phyloP scores from a whole-genome alignment of 1,140 invertebrate genomes.

The Drosophila teissieri region DNA sequence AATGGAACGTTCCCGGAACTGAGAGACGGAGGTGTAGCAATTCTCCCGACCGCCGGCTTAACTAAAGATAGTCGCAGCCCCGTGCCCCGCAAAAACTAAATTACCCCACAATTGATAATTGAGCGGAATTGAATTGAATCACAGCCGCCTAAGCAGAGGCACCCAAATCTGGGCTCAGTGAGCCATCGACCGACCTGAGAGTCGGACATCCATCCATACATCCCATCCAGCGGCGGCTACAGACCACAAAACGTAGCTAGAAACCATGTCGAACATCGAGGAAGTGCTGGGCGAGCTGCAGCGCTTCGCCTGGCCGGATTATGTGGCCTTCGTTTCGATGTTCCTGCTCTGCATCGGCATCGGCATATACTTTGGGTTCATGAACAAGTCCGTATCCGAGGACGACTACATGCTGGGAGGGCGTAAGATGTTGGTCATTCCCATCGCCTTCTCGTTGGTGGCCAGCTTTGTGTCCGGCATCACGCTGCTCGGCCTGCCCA shows the following conservation, averaged over 20 bases:
- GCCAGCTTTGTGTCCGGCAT: constrained; percentile 95
- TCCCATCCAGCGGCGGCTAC: constrained; percentile 1
- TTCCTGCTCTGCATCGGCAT: constrained; percentile 86
- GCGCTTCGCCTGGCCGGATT: constrained; percentile 85
- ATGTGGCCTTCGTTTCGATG: constrained; percentile 86
- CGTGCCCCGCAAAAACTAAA: constrained; percentile 60
- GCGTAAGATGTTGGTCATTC: constrained; percentile 86
- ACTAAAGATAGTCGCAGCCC: constrained; percentile 61
- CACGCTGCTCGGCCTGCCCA: constrained; percentile 94
- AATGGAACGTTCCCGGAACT: constrained; percentile 41
- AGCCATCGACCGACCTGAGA: constrained; percentile 41
- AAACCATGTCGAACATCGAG: constrained; percentile 85
- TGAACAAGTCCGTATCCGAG: constrained; percentile 86
- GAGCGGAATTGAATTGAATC: constrained; percentile 77
- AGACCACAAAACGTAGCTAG: constrained; percentile 1
- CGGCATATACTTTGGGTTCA: constrained; percentile 87
- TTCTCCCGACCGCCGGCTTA: constrained; percentile 51
- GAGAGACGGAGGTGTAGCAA: constrained; percentile 48
- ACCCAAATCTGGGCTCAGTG: constrained; percentile 57
- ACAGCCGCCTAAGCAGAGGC: constrained; percentile 30
- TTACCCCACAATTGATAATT: constrained; percentile 79
- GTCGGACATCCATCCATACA: constrained; percentile 16
- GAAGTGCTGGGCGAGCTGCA: constrained; percentile 86
- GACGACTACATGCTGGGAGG: constrained; percentile 88
- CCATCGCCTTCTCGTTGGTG: constrained; percentile 86